Conservation (phyloP, 2,113 vertebrate genomes). For the Xiphias gladius region DNA sequence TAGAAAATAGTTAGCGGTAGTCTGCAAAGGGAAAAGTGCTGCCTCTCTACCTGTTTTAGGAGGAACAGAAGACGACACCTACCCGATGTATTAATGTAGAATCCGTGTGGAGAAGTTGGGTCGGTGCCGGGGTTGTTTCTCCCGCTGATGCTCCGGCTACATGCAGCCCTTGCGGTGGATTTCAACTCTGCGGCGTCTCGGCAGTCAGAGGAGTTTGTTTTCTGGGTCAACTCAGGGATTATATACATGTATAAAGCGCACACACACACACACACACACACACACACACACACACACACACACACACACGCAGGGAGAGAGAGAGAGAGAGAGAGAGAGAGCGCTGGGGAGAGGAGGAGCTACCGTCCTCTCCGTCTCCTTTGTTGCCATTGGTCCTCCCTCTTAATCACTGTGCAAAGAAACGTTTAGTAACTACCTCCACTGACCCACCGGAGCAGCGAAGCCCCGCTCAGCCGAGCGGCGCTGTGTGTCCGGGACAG, state of each 20-base stretch:
- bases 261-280: too few species aligned
- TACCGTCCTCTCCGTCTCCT: conserved; percentile 75
- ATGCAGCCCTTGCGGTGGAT: conserved; percentile 73
- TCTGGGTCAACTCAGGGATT: conserved; percentile 86
- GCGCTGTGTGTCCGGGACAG: conserved; percentile 2
- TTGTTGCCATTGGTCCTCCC: conserved; percentile 84
- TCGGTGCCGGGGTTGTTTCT: conserved; percentile 47
- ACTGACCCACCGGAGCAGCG: conserved; percentile 41
- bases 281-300: too few species aligned
- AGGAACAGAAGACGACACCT: conserved; percentile 59
- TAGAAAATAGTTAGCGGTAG: not conserved
- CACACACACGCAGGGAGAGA: too few species aligned
- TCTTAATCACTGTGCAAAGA: conserved; percentile 83
- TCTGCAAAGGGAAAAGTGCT: conserved; percentile 40
- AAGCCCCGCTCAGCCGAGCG: conserved; percentile 12
- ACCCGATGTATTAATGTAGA: conserved; percentile 57
- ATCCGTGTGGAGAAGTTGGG: conserved; percentile 67
- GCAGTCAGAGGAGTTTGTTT: conserved; percentile 80
- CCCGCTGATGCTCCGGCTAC: conserved; percentile 75
- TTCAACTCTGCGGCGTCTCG: conserved; percentile 57
- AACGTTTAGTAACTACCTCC: conserved; percentile 63
- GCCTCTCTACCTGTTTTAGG: conserved; percentile 2
- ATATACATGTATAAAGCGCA: conserved; percentile 79
- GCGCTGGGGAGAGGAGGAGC: conserved; percentile 75
- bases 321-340: conserved; percentile 42